Conservation (phyloP, 2,888 invertebrate genomes). For the Calameuta idolon region DNA sequence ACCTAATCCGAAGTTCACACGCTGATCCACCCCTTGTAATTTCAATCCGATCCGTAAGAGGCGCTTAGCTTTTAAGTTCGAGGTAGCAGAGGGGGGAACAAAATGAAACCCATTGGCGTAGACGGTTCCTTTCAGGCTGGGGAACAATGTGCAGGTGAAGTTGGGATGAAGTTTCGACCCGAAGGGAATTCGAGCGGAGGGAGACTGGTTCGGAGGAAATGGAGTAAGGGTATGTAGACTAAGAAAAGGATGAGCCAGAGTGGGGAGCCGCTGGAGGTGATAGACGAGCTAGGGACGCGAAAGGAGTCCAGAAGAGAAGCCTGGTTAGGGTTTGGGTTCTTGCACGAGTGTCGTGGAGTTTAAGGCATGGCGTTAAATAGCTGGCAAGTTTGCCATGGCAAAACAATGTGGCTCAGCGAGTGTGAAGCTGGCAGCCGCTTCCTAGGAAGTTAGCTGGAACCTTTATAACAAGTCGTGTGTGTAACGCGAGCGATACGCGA, state of each 20-base stretch:
- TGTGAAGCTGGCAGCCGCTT: conserved; percentile 51
- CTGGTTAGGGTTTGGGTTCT: conserved; percentile 44
- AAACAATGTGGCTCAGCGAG: conserved; percentile 57
- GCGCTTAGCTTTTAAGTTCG: neutral
- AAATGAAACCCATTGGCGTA: conserved; percentile 4
- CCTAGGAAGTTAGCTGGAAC: conserved; percentile 9
- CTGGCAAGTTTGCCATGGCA: conserved; percentile 58
- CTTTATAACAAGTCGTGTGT: conserved; percentile 13
- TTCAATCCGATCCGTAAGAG: conserved; percentile 3
- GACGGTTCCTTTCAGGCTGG: conserved; percentile 8
- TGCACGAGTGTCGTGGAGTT: conserved; percentile 48
- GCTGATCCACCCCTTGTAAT: neutral
- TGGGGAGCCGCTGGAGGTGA: conserved; percentile 22
- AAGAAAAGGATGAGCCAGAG: conserved; percentile 17
- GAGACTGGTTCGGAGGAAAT: neutral
- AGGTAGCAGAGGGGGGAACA: neutral
- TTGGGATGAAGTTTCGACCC: conserved; percentile 47
- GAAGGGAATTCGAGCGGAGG: conserved; percentile 17
- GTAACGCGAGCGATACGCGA: neutral
- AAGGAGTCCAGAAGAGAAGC: neutral
- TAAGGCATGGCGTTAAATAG: conserved; percentile 61
- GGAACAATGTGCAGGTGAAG: conserved; percentile 41
- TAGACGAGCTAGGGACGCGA: conserved; percentile 19
- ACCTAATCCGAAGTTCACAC: neutral
- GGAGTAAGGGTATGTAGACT: neutral